Conservation (phyloP, 2,797 vertebrate species). For the Phataginus tricuspis region DNA sequence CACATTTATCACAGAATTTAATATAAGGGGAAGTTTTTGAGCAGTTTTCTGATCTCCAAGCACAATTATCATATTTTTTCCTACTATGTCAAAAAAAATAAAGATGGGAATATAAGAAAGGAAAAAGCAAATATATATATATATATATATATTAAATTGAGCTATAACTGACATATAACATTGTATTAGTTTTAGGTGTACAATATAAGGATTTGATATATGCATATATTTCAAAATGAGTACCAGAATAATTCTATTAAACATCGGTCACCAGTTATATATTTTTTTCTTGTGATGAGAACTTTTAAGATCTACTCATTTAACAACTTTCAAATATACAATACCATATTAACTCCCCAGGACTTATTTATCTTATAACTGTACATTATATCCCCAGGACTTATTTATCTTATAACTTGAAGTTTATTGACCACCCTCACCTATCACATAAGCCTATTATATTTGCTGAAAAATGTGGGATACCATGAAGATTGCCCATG, state of each 20-base stretch:
- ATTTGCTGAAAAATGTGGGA: neutral
- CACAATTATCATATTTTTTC: neutral
- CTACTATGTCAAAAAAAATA: neutral
- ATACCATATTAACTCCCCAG: neutral
- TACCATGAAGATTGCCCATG: neutral
- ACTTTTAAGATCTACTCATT: neutral
- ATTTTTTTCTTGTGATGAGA: neutral
- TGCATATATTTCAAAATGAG: neutral
- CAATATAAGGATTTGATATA: neutral
- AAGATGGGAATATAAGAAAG: neutral
- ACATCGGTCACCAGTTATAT: neutral
- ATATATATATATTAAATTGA: neutral
- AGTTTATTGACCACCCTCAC: neutral
- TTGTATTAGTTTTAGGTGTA: neutral
- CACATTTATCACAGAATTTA: conserved; percentile 19
- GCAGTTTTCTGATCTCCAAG: neutral
- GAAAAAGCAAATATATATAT: neutral
- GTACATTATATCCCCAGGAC: neutral
- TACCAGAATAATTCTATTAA: neutral
- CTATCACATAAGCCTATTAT: neutral
- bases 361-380: neutral
- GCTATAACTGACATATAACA: neutral
- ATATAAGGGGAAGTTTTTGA: neutral
- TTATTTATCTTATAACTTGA: neutral
- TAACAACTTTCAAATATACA: neutral